Evolutionary conservation across 1,140 invertebrate genomes (phyloP).

Genomic region (Lepidurus arcticus): DNA sequence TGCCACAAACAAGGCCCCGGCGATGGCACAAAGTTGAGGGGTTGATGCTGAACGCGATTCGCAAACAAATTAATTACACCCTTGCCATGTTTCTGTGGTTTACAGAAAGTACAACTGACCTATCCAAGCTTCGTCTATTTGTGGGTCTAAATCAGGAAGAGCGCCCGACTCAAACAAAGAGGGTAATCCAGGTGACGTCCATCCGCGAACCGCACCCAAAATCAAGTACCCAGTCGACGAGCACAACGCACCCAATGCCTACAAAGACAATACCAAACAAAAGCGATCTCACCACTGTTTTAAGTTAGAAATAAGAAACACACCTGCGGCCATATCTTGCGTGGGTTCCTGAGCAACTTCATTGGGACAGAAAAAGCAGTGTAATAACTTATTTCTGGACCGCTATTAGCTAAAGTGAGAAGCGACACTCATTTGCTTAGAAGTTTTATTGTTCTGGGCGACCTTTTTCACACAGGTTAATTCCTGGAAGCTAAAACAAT

Average conservation of each 20-base stretch:
- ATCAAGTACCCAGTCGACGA: slow-evolving; percentile 33
- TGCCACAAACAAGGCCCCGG: slow-evolving; percentile 30
- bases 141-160: background rate
- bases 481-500: too few relatives aligned
- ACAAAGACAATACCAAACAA: background rate
- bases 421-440: too few relatives aligned
- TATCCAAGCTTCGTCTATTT: background rate
- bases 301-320: too few relatives aligned
- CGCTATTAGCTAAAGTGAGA: too few relatives aligned
- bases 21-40: slow-evolving; percentile 29
- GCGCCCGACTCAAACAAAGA: slow-evolving; percentile 29
- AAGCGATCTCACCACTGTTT: too few relatives aligned
- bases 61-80: background rate
- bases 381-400: too few relatives aligned
- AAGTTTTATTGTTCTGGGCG: too few relatives aligned
- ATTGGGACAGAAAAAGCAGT: background rate
- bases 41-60: slow-evolving; percentile 18
- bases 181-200: slow-evolving; percentile 34
- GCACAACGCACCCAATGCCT: slow-evolving; percentile 30
- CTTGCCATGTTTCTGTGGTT: background rate
- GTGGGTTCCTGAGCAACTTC: background rate
- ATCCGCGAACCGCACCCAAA: slow-evolving; percentile 34
- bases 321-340: slow-evolving; percentile 11
- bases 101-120: background rate
- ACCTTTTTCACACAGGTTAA: too few relatives aligned